Evolutionary conservation across 2,888 invertebrate species (phyloP).

Genomic region (Theodoxus fluviatilis): DNA sequence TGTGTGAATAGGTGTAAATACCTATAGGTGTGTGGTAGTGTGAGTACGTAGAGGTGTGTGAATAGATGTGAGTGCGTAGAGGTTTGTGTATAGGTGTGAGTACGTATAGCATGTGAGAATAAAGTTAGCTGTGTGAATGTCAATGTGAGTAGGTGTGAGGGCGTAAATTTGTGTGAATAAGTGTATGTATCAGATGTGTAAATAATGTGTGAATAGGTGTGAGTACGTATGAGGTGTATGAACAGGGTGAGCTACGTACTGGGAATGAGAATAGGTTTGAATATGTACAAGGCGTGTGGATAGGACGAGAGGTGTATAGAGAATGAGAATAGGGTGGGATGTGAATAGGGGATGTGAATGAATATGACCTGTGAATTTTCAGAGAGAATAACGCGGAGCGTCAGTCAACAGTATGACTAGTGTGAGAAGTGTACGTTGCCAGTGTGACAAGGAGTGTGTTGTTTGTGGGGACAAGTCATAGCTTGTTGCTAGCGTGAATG

Average conservation of each 20-base stretch:
- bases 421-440: no score
- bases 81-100: not conserved
- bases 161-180: not conserved
- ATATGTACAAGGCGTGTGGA: not conserved
- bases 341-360: no score
- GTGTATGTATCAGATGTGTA: not conserved
- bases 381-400: no score
- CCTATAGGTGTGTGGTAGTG: not conserved
- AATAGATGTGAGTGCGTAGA: not conserved
- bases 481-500: no score
- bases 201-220: not conserved
- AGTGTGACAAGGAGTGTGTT: no score
- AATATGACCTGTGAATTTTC: no score
- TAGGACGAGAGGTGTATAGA: not conserved
- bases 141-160: no score
- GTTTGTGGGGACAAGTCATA: no score
- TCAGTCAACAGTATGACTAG: no score
- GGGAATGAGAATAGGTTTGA: no score
- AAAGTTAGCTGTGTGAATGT: slow-evolving; percentile 29
- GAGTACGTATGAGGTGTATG: not conserved
- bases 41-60: not conserved
- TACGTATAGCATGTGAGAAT: not conserved
- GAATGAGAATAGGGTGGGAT: not conserved
- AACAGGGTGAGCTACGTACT: slow-evolving; percentile 26
- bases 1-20: not conserved